Evolutionary conservation across 2,888 invertebrate genomes (phyloP).

Genomic region (Agrotis segetum): DNA sequence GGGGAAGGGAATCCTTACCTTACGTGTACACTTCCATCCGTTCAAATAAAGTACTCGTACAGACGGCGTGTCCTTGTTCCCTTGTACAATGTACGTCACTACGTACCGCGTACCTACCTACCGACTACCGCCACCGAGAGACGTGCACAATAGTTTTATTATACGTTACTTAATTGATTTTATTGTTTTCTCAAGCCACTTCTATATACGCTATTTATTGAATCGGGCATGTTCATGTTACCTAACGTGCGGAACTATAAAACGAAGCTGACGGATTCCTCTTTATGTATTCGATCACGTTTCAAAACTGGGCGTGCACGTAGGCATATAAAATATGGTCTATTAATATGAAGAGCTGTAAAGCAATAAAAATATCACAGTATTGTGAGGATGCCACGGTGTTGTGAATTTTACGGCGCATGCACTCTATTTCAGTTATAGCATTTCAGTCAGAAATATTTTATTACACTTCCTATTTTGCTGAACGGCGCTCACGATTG

Average conservation of each 20-base stretch:
- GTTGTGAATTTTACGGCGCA: conserved; percentile 76
- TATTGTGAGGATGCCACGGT: conserved; percentile 61
- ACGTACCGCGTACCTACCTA: neutral
- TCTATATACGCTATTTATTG: conserved; percentile 29
- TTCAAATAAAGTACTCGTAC: conserved; percentile 73
- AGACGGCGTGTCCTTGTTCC: conserved; percentile 28
- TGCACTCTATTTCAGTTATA: conserved; percentile 84
- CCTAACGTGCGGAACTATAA: conserved; percentile 37
- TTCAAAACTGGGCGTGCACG: conserved; percentile 46
- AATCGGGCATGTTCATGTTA: conserved; percentile 31
- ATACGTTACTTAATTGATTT: conserved; percentile 52
- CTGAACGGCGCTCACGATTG: conserved; percentile 82
- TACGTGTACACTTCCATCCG: conserved; percentile 78
- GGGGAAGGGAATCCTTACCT: conserved; percentile 82
- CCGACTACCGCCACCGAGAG: conserved; percentile 28
- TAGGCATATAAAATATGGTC: conserved; percentile 49
- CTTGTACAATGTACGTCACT: conserved; percentile 8
- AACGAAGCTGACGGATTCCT: conserved; percentile 20
- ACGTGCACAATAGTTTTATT: conserved; percentile 40
- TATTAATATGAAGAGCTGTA: conserved; percentile 62
- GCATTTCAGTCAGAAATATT: conserved; percentile 84
- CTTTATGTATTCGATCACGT: conserved; percentile 48
- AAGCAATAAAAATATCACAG: conserved; percentile 65
- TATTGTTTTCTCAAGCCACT: conserved; percentile 49
- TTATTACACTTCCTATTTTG: conserved; percentile 85